Percentiles rank a stretch among this genome's conserved stretches.
These are phyloP conservation scores for Thera britannica DNA, from an alignment of 2,888 invertebrate genomes.

Conservation along the genomic window DNA sequence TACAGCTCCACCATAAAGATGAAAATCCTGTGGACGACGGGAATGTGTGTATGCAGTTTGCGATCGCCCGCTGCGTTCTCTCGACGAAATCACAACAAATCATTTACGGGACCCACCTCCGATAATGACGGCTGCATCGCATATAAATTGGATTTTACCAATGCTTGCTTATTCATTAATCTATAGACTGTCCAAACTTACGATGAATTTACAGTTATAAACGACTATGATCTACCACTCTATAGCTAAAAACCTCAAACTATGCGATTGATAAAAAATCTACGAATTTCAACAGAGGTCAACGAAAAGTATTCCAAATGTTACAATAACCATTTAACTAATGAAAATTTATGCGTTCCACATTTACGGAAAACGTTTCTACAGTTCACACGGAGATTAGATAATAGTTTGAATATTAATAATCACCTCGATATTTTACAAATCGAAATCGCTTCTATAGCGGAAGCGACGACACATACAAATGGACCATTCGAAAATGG, in stretches of 20 bases:
- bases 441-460: conserved; percentile 28
- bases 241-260: background rate
- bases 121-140: conserved; percentile 79
- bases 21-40: conserved; percentile 51
- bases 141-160: conserved; percentile 73
- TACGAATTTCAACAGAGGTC: background rate
- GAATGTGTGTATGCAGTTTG: conserved; percentile 75
- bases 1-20: conserved; percentile 54
- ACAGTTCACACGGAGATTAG: conserved; percentile 57
- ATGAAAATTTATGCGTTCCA: conserved; percentile 46
- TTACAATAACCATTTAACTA: conserved; percentile 27
- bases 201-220: conserved; percentile 26
- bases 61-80: conserved; percentile 80
- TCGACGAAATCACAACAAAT: conserved; percentile 83
- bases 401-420: conserved; percentile 30
- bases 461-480: conserved; percentile 30
- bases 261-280: background rate
- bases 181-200: conserved; percentile 43
- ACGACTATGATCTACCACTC: conserved; percentile 10
- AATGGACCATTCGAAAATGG: conserved; percentile 31
- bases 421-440: conserved; percentile 31
- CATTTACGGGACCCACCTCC: conserved; percentile 80
- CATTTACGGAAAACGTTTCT: conserved; percentile 46
- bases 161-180: conserved; percentile 67
- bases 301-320: conserved; percentile 17